phyloP scores from a whole-genome alignment of 2,888 invertebrate species.

The Scrobipalpa atriplicella region DNA sequence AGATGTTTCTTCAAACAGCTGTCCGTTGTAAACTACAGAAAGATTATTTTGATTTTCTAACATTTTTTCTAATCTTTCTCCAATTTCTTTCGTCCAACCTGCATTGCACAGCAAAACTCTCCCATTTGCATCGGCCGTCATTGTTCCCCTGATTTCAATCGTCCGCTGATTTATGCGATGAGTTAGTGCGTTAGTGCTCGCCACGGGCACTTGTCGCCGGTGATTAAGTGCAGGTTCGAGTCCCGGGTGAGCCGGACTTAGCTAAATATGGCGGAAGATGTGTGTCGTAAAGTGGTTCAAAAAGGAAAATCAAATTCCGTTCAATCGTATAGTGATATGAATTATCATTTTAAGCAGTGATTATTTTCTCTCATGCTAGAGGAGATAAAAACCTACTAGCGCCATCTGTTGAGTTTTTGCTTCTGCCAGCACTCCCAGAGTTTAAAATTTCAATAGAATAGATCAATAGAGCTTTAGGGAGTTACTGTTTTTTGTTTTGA shows the following conservation, averaged over 20 bases:
- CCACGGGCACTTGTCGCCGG: conserved; percentile 50
- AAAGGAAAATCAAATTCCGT: neutral
- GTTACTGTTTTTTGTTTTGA: no score
- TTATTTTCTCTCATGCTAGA: no score
- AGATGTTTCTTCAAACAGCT: no score
- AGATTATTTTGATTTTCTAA: neutral
- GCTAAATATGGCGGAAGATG: conserved; percentile 18
- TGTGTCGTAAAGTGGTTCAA: neutral
- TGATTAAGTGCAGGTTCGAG: conserved; percentile 46
- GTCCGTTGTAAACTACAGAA: no score
- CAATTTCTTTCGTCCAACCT: neutral
- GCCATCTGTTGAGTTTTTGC: no score
- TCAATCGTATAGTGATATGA: no score
- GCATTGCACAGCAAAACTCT: neutral
- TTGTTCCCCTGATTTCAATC: conserved; percentile 59
- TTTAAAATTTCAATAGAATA: no score
- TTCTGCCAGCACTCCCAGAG: no score
- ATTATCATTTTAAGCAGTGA: no score
- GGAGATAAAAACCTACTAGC: no score
- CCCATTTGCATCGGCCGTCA: conserved; percentile 31
- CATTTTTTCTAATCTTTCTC: neutral
- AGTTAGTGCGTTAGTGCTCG: conserved; percentile 42
- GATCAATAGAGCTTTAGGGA: no score
- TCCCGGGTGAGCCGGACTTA: conserved; percentile 2
- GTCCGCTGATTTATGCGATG: conserved; percentile 53